phyloP scores from a whole-genome alignment of 1,140 invertebrate species.

The Papilio helenus region DNA sequence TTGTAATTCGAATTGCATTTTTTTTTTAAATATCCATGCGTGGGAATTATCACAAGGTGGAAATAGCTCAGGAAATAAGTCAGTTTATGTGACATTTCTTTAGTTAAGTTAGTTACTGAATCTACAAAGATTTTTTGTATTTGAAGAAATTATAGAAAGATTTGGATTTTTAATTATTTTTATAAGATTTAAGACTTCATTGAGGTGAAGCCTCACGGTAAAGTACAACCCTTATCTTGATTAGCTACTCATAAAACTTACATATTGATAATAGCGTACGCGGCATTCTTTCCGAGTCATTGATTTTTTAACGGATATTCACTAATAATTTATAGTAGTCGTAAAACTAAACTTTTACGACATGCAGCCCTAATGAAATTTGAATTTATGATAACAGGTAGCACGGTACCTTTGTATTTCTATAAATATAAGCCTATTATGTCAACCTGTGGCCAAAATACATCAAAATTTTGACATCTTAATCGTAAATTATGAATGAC shows the following conservation, averaged over 20 bases:
- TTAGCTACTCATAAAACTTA: neutral
- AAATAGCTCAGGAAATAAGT: no score
- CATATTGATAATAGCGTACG: conserved; percentile 13
- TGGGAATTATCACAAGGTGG: conserved; percentile 32
- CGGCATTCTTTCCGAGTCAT: conserved; percentile 28
- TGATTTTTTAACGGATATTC: conserved; percentile 32
- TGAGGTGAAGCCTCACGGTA: neutral
- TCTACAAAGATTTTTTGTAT: no score
- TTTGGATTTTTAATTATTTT: no score
- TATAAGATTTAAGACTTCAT: neutral
- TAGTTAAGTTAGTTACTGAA: no score
- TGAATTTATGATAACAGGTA: conserved; percentile 44
- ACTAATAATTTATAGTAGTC: conserved; percentile 34
- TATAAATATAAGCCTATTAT: conserved; percentile 43
- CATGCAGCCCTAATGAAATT: conserved; percentile 42
- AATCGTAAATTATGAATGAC: conserved; percentile 62
- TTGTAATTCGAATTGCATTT: conserved; percentile 51
- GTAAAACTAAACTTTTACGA: conserved; percentile 45
- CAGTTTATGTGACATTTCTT: no score
- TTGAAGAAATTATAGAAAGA: no score
- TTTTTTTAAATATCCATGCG: conserved; percentile 18
- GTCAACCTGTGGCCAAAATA: conserved; percentile 51
- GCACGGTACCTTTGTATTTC: conserved; percentile 42
- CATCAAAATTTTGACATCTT: conserved; percentile 51
- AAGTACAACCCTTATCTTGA: neutral